These are phyloP conservation scores for Mustela erminea DNA, from an alignment of 2,797 vertebrate species.

Conservation along the genomic window DNA sequence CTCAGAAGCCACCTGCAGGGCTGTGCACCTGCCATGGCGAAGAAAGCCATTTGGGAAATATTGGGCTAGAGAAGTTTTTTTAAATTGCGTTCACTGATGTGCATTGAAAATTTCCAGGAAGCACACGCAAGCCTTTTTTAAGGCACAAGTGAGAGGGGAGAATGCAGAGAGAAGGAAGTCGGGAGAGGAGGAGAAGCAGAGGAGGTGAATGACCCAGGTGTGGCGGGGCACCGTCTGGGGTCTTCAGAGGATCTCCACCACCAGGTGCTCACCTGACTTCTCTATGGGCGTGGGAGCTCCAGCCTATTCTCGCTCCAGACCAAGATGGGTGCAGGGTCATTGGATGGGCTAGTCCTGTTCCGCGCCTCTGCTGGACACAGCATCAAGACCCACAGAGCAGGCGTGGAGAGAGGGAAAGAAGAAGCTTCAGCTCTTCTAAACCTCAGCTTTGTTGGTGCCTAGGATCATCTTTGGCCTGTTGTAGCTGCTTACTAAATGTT, in stretches of 20 bases:
- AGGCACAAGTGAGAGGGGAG: neutral
- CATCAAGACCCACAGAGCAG: neutral
- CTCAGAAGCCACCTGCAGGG: neutral
- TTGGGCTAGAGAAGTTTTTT: neutral
- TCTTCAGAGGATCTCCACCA: neutral
- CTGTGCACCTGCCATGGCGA: neutral
- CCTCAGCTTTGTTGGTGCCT: neutral
- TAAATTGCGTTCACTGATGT: neutral
- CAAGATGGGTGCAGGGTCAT: neutral
- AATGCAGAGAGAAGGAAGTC: neutral
- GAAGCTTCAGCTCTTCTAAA: neutral
- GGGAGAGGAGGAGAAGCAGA: neutral
- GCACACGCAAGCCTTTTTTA: too few relatives aligned
- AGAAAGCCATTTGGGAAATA: neutral
- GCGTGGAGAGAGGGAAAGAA: neutral
- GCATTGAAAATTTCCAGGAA: neutral
- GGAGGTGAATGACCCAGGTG: too few relatives aligned
- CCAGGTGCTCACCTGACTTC: neutral
- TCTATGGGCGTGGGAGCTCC: accelerated
- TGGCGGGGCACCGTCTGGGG: neutral
- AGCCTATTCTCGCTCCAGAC: neutral
- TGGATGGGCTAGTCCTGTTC: neutral
- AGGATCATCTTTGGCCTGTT: neutral
- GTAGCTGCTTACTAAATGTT: neutral
- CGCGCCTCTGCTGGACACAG: neutral